Evolutionary conservation across 2,113 vertebrate genomes (phyloP), one percentile per base, ranked within the genome.

Genomic region (Labeo rohita): DNA sequence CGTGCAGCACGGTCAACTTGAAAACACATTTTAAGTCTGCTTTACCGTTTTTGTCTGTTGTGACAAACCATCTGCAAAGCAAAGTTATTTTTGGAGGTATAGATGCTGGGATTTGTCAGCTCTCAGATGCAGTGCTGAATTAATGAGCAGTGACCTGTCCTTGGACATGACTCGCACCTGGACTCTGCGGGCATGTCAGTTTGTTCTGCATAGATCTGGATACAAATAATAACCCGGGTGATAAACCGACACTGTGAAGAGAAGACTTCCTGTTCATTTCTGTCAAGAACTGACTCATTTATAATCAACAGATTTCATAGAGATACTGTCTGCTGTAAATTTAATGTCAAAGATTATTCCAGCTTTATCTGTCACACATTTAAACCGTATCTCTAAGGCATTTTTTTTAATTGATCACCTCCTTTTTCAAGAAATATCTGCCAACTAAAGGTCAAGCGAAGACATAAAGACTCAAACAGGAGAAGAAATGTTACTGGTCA

Each of bases 121-220:
- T 66, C 15, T 68, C 80, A 52, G 63, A 82, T 82, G 47, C 23
- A 2, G 80, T 4, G 4, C 78, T 80, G 80, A 82, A 49, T 82
- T 82, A 82, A 82, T 82, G 45, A 82, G 80, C 80, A 68, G 2
- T 82, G 80, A 68, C 80, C 79, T 50, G 59, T 65, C 79, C 79
- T 81, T 81, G 79, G n/a, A 45, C 21, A 8, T 52, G 47, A 56
- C 75, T 56, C 76, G 10, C 76, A 59, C 76, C 76, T 79, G 76
- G 76, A 59, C 76, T 59, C 63, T 68, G 80, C 28, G 9, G 79
- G 43, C 80, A 81, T 81, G 61, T 81, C 80, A 65, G 12, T 68
- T 68, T 68, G 80, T 68, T 68, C 23, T 68, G 59, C 61, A 52
- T 52, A 65, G 59, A n/a, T 36, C 39, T 45, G 23, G 80, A 82